These are phyloP conservation scores for Fistularia tabacaria DNA, from an alignment of 2,797 vertebrate genomes.

Conservation along the genomic window DNA sequence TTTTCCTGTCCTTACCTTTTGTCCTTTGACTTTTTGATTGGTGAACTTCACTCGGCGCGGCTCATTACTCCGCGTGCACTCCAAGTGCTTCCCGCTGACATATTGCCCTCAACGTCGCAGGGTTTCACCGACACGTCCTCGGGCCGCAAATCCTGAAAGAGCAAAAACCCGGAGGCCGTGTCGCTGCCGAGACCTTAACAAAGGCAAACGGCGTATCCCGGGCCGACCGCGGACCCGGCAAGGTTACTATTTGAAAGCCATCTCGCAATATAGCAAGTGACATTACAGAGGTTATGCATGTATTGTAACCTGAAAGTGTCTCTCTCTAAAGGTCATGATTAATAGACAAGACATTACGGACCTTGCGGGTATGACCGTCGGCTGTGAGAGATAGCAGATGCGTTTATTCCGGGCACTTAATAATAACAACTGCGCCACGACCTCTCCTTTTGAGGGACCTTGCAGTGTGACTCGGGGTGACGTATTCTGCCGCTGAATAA, in stretches of 20 bases:
- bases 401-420: neutral
- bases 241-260: slow-evolving; percentile 81
- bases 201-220: slow-evolving; percentile 73
- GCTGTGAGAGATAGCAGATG: slow-evolving; percentile 14
- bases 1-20: slow-evolving; percentile 30
- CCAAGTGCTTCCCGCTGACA: slow-evolving; percentile 70
- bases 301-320: slow-evolving; percentile 75
- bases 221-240: slow-evolving; percentile 73
- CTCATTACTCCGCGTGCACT: slow-evolving; percentile 62
- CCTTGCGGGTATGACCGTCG: slow-evolving; percentile 28
- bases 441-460: too few relatives aligned
- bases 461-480: too few relatives aligned
- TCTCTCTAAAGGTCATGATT: slow-evolving; percentile 80
- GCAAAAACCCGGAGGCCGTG: slow-evolving; percentile 79
- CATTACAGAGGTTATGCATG: slow-evolving; percentile 75
- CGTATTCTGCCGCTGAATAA: too few relatives aligned
- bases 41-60: slow-evolving; percentile 43
- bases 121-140: slow-evolving; percentile 63
- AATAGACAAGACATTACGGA: slow-evolving; percentile 59
- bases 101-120: slow-evolving; percentile 69
- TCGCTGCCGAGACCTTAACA: slow-evolving; percentile 79
- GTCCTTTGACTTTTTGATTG: slow-evolving; percentile 45
- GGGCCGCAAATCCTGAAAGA: slow-evolving; percentile 74
- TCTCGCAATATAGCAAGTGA: slow-evolving; percentile 79
- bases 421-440: neutral